Evolutionary conservation across 2,888 invertebrate species (phyloP), one percentile per base, ranked within the genome.

Genomic region (Ptychoptera albimana): DNA sequence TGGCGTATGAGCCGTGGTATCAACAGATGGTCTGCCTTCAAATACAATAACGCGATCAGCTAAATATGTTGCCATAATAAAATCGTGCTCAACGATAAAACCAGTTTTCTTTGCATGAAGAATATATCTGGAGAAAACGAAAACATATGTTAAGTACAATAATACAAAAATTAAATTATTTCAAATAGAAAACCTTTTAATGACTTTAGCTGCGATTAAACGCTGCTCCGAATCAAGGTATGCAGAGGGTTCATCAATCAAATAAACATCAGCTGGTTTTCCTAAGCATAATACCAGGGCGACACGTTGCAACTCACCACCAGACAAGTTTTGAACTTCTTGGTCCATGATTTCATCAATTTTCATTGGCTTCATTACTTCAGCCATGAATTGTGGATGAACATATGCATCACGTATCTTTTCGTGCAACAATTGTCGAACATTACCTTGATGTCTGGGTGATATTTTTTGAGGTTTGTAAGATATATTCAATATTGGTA

Each of bases 401-500:
- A 92, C 74, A 60, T 96, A 97, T 13, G 97, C 91, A 69, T 97
- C 97, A 48, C 94, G 76, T 56, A 99, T 96, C 66, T 94, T 94
- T 46, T 97, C 94, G 57, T 96, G 93, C 49, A 98, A 70, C 57
- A 98, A 69, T 58, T 86, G 84, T 39, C 93, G 76, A 5, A 99
- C 98, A 48, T 86, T 75, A 37, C 93, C 92, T 60, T 88, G 85
- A 45, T 88, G 89, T 68, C 93, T 97, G 4, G 98, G 98, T 52
- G 94, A 94, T 64, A 98, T 99, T 68, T 97, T 99, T 72, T 98
- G 98, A 38, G 98, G 98, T 67, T 98, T 98, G 74, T 98, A 99
- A 66, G 96, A 97, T 61, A 98, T 94, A 66, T 96, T 89, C 51
- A 99, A 69, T 55, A 85, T 81, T 1, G 97, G 97, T 23, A 46